phyloP scores from a whole-genome alignment of 2,797 vertebrate genomes.

The Acridotheres tristis region DNA sequence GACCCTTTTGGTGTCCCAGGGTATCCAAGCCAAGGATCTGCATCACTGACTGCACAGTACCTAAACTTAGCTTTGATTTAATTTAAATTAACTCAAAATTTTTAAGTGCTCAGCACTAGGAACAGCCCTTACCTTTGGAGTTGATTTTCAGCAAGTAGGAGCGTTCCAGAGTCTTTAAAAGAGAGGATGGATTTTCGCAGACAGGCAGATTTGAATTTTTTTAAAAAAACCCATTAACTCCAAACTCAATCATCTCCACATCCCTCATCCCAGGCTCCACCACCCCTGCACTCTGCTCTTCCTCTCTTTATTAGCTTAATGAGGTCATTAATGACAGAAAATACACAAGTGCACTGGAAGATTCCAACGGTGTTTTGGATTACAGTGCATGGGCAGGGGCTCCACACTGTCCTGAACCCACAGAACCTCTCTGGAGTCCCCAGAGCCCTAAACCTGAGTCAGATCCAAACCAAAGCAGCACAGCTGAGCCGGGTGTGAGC shows the following conservation, averaged over 20 bases:
- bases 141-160: conserved; percentile 96
- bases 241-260: background rate
- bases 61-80: background rate
- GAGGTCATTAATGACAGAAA: background rate
- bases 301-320: background rate
- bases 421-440: background rate
- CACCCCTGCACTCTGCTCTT: background rate
- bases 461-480: background rate
- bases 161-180: conserved; percentile 88
- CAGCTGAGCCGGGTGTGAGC: background rate
- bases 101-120: background rate
- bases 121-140: conserved; percentile 84
- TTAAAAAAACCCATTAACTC: background rate
- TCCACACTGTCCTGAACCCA: background rate
- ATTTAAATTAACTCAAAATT: background rate
- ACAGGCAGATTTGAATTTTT: background rate
- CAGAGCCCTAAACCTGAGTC: background rate
- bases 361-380: too few relatives aligned
- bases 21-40: background rate
- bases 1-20: background rate
- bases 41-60: background rate
- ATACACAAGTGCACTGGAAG: background rate
- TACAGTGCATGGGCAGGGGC: accelerated
- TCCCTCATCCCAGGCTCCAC: background rate
- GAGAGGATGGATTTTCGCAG: background rate